Evolutionary conservation across 2,797 vertebrate species (phyloP).

Genomic region (Atherinosoma microstoma): DNA sequence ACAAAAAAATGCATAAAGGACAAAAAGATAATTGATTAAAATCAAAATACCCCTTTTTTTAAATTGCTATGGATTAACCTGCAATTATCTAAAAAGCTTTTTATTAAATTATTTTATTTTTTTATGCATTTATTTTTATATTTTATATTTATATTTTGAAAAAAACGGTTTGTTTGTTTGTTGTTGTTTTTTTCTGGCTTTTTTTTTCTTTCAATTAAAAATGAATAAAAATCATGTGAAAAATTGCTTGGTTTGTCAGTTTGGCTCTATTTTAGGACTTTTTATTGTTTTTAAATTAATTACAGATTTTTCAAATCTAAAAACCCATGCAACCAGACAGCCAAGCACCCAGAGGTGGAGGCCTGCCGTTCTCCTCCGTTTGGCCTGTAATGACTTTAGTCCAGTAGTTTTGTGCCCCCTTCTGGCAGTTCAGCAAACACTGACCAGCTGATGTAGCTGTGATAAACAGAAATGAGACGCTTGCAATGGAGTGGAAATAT

Average conservation of each 20-base stretch:
- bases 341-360: constrained; percentile 22
- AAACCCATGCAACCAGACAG: background rate
- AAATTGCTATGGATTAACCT: background rate
- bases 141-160: background rate
- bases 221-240: background rate
- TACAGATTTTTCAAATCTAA: no score
- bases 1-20: background rate
- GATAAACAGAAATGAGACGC: constrained; percentile 27
- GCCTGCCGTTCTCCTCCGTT: constrained; percentile 20
- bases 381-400: constrained; percentile 37
- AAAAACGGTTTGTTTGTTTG: rapidly evolving
- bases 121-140: background rate
- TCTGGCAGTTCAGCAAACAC: constrained; percentile 80
- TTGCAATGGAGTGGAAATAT: constrained; percentile 7
- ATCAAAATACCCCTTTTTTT: no score
- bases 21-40: no score
- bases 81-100: background rate
- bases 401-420: constrained; percentile 89
- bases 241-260: background rate
- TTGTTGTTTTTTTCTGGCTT: background rate
- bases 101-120: background rate
- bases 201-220: background rate
- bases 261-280: background rate
- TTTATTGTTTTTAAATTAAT: background rate
- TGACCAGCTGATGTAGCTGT: constrained; percentile 52